Percentiles rank a stretch among this genome's conserved stretches.
Evolutionary conservation across 2,797 vertebrate species (phyloP).

Genomic region (Gambelia wislizenii): DNA sequence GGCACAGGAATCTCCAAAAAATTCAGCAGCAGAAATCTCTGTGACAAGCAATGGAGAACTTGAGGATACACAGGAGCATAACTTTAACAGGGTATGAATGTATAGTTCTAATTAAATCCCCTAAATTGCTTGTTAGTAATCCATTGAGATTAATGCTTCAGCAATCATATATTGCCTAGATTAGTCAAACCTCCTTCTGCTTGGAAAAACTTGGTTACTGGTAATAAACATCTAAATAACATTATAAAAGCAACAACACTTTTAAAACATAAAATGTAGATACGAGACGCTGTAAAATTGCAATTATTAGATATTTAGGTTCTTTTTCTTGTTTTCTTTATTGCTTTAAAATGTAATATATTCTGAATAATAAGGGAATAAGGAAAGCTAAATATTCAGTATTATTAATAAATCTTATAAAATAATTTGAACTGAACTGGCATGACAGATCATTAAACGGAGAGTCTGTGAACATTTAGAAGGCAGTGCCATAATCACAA

Average conservation of each 20-base stretch:
- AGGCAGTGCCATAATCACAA: no score
- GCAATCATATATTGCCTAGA: background rate
- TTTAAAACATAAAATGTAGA: background rate
- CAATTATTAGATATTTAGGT: background rate
- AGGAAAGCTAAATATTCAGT: background rate
- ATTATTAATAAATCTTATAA: background rate
- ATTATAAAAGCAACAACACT: background rate
- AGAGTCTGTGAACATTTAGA: no score
- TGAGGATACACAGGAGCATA: conserved; percentile 84
- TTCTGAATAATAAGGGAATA: background rate
- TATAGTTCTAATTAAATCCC: background rate
- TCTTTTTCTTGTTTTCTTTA: background rate
- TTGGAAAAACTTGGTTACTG: background rate
- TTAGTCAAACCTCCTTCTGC: conserved; percentile 12
- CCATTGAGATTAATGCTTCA: conserved; percentile 5
- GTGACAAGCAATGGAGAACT: conserved; percentile 95
- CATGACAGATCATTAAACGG: no score
- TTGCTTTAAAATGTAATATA: background rate
- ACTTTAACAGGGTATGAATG: conserved; percentile 86
- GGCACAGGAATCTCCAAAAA: conserved; percentile 91
- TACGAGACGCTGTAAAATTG: background rate
- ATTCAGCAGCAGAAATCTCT: conserved; percentile 93
- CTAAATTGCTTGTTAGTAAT: background rate
- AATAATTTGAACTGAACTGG: background rate
- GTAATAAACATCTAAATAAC: background rate